Conservation (phyloP, 1,140 invertebrate genomes). For the Radopholus similis region DNA sequence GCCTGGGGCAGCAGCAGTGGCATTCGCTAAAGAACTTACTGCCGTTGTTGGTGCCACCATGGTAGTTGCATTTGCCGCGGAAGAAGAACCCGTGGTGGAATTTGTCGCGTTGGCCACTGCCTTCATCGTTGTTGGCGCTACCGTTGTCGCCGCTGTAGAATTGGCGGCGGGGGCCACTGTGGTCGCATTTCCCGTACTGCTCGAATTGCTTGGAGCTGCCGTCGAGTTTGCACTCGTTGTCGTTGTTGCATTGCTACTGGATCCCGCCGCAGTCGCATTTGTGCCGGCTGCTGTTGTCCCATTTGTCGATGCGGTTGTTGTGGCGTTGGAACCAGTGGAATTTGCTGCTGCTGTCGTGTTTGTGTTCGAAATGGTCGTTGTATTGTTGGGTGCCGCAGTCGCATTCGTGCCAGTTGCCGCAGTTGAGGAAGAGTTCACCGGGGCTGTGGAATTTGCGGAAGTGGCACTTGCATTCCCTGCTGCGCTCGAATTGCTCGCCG, state of each 20-base stretch:
- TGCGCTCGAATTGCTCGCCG: background rate
- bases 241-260: too few relatives aligned
- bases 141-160: background rate
- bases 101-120: background rate
- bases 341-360: background rate
- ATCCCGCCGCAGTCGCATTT: background rate
- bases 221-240: background rate
- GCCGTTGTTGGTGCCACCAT: background rate
- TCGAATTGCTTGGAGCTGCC: background rate
- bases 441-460: background rate
- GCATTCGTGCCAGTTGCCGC: background rate
- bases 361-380: background rate
- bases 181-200: background rate
- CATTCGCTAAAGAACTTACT: background rate
- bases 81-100: background rate
- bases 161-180: background rate
- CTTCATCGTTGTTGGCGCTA: background rate
- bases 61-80: background rate
- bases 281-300: background rate
- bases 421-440: background rate
- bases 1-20: background rate
- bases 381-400: background rate
- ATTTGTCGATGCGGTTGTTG: background rate
- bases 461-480: background rate
- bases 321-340: background rate